Percentiles rank a stretch among this genome's conserved stretches.
These are phyloP conservation scores for Ptychochromis oligacanthus DNA, from an alignment of 2,113 vertebrate genomes.

Conservation along the genomic window DNA sequence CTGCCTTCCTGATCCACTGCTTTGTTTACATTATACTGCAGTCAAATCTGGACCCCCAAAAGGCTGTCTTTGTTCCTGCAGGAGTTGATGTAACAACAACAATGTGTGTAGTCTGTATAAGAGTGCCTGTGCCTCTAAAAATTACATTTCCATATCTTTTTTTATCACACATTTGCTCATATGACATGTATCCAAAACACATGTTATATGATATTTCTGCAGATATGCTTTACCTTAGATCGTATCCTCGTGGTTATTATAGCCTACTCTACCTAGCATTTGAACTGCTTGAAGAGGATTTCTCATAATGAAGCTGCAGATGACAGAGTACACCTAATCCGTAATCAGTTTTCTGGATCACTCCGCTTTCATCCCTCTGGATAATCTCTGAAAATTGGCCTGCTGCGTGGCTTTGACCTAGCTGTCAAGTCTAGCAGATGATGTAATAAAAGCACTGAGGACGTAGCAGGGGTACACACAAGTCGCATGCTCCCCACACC, in stretches of 20 bases:
- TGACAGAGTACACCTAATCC: conserved; percentile 34
- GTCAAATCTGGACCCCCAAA: conserved; percentile 22
- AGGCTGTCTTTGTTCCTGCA: conserved; percentile 39
- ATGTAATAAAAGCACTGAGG: conserved; percentile 47
- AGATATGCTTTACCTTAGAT: not conserved
- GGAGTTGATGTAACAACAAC: not conserved
- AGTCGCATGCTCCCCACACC: conserved; percentile 11
- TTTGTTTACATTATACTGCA: conserved; percentile 73
- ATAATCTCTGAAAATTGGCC: conserved; percentile 61
- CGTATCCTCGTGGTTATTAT: not conserved
- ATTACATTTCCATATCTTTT: not conserved
- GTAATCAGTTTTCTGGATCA: conserved; percentile 35
- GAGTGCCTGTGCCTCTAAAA: not conserved
- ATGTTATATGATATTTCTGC: not conserved
- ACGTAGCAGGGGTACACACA: not conserved
- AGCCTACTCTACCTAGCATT: not conserved
- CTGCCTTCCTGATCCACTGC: conserved; percentile 24
- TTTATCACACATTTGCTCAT: not conserved
- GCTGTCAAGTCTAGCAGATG: conserved; percentile 58
- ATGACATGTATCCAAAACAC: not conserved
- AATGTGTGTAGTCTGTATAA: not conserved
- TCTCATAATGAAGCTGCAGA: conserved; percentile 9
- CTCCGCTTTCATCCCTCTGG: not conserved
- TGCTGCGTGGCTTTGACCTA: conserved; percentile 39
- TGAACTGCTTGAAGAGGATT: conserved; percentile 15